Evolutionary conservation across 37 sponge, comb jelly and placozoan genomes (phyloP), one percentile per base, ranked within the genome.

Genomic region (Aplysina aerophoba): DNA sequence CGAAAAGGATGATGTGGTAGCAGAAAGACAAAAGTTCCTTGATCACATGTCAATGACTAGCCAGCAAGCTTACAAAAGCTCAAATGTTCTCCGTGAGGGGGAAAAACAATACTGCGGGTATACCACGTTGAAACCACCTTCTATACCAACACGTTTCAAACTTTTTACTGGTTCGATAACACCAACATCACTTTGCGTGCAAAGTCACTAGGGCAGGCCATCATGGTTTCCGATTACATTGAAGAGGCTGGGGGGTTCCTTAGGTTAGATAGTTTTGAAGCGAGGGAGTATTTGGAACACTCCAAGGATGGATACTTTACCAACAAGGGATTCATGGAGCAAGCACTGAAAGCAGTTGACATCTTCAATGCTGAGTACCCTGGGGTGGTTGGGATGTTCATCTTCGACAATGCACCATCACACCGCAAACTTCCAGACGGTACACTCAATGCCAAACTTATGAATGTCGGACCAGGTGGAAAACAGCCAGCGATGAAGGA

Each of bases 381-480:
- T 25, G 28, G 28, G 22, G 69, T n/a, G 27, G 13, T 25, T 25
- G 69, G 69, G 25, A 16, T 67, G 69, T 67, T 67, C 28, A 67
- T 67, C 22, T 67, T 67, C n/a, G 69, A 67, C 28, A 67, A 67
- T 67, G 69, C 69, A 24, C 69, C 69, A 14, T 67, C 69, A 13
- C 69, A 67, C 63, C 19, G 65, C 15, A 87, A 55, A 79, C 22
- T 69, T 12, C 69, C 82, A 22, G 24, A 88, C 15, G 85, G 79
- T 72, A 63, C 74, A 34, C 79, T 88, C 28, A 80, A 81, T 75
- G 83, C 37, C 63, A 25, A 79, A 31, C 57, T 41, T 50, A 91
- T 88, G 89, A 92, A 92, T 74, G 85, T 92, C 24, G 28, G 56
- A n/a, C 80, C 83, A 16, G 92, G 92, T 16, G 92, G 92, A 11